Base-by-base conservation (phyloP, 2,797 vertebrate genomes). In the Sylvia borin region DNA sequence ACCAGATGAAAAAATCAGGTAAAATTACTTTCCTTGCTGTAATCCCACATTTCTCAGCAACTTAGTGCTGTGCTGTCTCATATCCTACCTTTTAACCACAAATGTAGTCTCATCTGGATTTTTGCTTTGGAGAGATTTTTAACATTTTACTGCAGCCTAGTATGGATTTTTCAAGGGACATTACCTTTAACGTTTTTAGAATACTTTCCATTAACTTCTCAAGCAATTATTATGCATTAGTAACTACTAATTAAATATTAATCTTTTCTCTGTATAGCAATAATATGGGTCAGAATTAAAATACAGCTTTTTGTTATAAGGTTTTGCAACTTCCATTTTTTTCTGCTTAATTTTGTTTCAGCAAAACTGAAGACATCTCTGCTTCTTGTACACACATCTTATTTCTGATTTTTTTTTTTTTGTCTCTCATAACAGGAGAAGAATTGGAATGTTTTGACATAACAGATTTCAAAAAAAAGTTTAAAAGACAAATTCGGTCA, bases 401-500 rank as follows among this genome's bases (percentile, higher is more conserved):
- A 8, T 34, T 77, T 71, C 10, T 62, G 53, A 3, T 16, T 64
- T 21, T 72, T 51, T 75, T 51, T 40, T 48, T 31, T 79, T 76
- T 61, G 55, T 36, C 45, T 95, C 60, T 17, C 84, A 67, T 96
- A 47, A 78, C 96, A 98, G 98, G 77, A 62, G 98, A 98, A 73
- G 98, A 98, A 85, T 92, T 84, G 13, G 88, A 95, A 20, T 72
- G 94, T 95, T 97, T 98, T 78, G 98, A 99, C 70, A 73, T 99
- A 89, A 96, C 72, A 27, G 95, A 98, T 84, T 99, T 99, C 97
- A 99, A 97, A 96, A 97, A 98, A 64, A 97, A 97, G 53, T 99
- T 99, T 92, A 99, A 98, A 97, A 95, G 95, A 83, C 97, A 95
- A 84, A 98, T 99, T 86, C 95, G n/a, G n/a, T 97, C 98, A 82